Conservation (phyloP, 1,140 invertebrate genomes). For the Mactra quadrangularis region DNA sequence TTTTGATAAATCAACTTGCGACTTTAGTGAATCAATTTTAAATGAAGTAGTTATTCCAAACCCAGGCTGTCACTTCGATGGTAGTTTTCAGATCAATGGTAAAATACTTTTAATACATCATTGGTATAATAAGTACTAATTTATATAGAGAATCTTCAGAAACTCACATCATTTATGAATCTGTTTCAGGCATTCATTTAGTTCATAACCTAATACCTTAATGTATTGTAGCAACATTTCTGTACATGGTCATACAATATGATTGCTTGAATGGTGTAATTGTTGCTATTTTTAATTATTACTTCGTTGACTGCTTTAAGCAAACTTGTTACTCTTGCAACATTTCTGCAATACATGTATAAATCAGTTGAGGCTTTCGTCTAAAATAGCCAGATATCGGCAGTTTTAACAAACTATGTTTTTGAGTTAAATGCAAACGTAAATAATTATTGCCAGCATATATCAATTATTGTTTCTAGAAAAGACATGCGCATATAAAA, state of each 20-base stretch:
- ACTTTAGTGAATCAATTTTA: background rate
- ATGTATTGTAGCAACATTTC: background rate
- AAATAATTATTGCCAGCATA: no score
- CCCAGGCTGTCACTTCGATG: conserved; percentile 21
- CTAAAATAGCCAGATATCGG: no score
- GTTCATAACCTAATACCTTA: no score
- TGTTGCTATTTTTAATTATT: background rate
- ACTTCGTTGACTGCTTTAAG: no score
- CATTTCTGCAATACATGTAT: background rate
- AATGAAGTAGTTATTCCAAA: conserved; percentile 17
- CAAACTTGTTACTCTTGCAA: no score
- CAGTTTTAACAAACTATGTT: no score
- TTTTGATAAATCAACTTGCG: conserved; percentile 14
- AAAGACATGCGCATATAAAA: no score
- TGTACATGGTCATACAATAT: background rate
- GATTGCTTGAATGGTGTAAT: background rate
- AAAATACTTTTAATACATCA: background rate
- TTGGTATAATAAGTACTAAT: background rate
- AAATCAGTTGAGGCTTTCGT: background rate
- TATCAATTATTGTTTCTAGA: no score
- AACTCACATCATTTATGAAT: no score
- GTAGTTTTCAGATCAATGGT: conserved; percentile 20
- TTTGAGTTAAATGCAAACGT: no score
- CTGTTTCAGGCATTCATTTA: no score
- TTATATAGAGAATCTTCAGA: no score